These are phyloP conservation scores for Drosophila neocordata DNA, from an alignment of 1,140 invertebrate genomes.

Conservation along the genomic window DNA sequence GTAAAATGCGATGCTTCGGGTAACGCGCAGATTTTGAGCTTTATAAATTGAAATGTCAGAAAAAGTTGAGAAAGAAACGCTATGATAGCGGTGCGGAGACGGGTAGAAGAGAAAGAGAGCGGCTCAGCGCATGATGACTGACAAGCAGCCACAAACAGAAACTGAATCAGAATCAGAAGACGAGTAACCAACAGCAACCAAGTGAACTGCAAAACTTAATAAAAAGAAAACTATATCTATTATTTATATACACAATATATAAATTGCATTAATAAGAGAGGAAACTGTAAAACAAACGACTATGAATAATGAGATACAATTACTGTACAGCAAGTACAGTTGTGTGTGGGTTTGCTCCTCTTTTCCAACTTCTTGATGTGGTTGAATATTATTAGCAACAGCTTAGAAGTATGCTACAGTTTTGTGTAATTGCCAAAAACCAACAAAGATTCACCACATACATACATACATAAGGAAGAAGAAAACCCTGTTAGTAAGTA, in stretches of 20 bases:
- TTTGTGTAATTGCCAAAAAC: constrained; percentile 33
- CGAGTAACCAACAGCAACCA: constrained; percentile 24
- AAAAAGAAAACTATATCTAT: constrained; percentile 12
- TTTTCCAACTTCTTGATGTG: constrained; percentile 5
- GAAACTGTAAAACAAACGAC: constrained; percentile 25
- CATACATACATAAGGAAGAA: neutral
- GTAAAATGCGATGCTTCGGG: constrained; percentile 67
- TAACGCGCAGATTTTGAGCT: constrained; percentile 77
- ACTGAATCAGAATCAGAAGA: constrained; percentile 17
- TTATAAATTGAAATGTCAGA: constrained; percentile 82
- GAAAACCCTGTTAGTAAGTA: constrained; percentile 5
- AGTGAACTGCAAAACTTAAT: constrained; percentile 56
- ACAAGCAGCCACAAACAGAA: constrained; percentile 49
- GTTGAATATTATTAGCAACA: constrained; percentile 42
- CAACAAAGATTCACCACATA: neutral
- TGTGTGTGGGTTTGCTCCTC: neutral
- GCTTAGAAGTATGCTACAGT: constrained; percentile 30
- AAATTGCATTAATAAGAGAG: constrained; percentile 36
- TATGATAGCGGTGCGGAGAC: neutral
- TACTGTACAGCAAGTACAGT: constrained; percentile 1
- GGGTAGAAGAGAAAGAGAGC: neutral
- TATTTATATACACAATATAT: constrained; percentile 28
- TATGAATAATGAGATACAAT: constrained; percentile 48
- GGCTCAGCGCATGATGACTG: constrained; percentile 49
- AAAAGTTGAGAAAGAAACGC: constrained; percentile 62